These are phyloP conservation scores for Mastomys natalensis DNA, from an alignment of 2,113 vertebrate species.

Conservation along the genomic window DNA sequence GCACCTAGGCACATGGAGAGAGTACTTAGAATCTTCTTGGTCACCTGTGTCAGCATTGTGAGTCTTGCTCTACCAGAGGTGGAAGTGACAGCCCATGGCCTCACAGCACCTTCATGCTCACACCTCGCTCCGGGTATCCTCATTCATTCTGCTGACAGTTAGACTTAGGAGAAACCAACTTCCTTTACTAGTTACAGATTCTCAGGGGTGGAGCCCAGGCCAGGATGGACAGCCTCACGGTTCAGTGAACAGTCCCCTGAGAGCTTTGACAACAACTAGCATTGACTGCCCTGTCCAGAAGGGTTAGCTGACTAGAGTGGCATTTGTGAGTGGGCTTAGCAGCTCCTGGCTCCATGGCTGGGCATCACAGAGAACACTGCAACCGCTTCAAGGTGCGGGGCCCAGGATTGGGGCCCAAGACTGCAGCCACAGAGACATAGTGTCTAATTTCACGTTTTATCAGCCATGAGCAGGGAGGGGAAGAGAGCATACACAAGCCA, in stretches of 20 bases:
- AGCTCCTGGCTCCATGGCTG: background rate
- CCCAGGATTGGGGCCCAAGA: background rate
- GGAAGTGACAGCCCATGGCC: background rate
- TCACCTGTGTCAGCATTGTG: background rate
- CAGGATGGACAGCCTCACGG: background rate
- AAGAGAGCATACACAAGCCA: background rate
- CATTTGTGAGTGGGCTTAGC: background rate
- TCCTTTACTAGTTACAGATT: background rate
- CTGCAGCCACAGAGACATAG: background rate
- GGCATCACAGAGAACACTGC: background rate
- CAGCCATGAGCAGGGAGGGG: background rate
- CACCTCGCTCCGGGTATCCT: background rate
- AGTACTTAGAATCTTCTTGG: background rate
- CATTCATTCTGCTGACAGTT: background rate
- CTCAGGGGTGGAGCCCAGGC: background rate
- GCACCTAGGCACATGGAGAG: constrained; percentile 78
- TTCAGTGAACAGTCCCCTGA: no score
- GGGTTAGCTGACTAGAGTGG: background rate
- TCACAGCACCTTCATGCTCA: rapidly evolving
- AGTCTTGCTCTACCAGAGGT: background rate
- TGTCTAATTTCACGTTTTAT: background rate
- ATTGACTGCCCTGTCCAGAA: background rate
- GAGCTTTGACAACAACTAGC: background rate
- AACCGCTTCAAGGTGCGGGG: background rate
- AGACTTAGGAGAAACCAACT: background rate